These are phyloP conservation scores for Apamea anceps DNA, from an alignment of 2,888 invertebrate species.

Conservation along the genomic window DNA sequence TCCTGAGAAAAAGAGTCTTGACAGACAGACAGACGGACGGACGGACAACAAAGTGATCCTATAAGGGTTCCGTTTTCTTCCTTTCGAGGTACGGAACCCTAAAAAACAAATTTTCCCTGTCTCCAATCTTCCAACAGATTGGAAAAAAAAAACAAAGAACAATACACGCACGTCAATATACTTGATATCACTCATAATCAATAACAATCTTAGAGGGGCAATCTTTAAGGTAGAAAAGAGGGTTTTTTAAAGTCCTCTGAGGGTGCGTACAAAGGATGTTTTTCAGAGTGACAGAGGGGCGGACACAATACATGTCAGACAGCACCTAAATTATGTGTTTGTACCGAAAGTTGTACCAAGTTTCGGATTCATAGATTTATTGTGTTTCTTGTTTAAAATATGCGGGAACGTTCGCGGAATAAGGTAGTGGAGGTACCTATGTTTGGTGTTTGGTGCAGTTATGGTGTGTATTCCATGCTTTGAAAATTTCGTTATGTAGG, in stretches of 20 bases:
- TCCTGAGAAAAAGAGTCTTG: too few species aligned
- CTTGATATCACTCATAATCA: conserved; percentile 72
- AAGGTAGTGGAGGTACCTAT: neutral
- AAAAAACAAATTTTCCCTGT: conserved; percentile 1
- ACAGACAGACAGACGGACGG: too few species aligned
- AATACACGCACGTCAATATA: conserved; percentile 62
- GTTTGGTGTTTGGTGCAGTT: conserved; percentile 17
- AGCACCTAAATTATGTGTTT: conserved; percentile 69
- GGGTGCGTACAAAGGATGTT: conserved; percentile 72
- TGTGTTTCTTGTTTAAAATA: conserved; percentile 65
- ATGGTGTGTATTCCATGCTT: neutral
- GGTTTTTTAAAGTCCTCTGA: conserved; percentile 74
- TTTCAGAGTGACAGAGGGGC: conserved; percentile 71
- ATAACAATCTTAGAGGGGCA: conserved; percentile 71
- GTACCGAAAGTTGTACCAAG: conserved; percentile 62
- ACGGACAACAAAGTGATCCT: too few species aligned
- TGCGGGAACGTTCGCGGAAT: conserved; percentile 32
- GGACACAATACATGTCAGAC: conserved; percentile 67
- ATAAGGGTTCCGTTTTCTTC: too few species aligned
- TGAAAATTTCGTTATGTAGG: neutral
- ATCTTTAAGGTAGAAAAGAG: conserved; percentile 72
- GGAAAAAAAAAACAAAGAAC: conserved; percentile 60
- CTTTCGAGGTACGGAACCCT: too few species aligned
- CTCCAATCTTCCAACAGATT: conserved; percentile 35
- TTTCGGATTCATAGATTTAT: conserved; percentile 67